Evolutionary conservation across 2,113 vertebrate species (phyloP).

Genomic region (Paracanthobrama guichenoti): DNA sequence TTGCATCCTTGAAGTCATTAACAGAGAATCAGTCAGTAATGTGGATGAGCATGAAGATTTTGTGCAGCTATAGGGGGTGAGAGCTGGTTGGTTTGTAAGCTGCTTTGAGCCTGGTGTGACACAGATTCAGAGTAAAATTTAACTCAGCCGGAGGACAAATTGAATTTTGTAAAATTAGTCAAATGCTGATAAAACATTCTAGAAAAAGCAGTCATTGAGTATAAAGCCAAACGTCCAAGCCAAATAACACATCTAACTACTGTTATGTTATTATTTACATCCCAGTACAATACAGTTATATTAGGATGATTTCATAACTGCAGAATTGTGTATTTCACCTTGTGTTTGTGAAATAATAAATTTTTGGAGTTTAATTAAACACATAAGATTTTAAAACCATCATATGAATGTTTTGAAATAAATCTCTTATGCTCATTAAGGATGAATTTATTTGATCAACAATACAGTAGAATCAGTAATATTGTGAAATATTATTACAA

Average conservation of each 20-base stretch:
- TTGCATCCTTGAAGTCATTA: background rate
- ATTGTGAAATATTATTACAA: background rate
- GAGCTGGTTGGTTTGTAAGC: constrained; percentile 1
- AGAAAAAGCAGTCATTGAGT: background rate
- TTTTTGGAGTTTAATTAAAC: background rate
- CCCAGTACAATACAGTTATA: background rate
- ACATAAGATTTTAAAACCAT: background rate
- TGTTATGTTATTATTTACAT: background rate
- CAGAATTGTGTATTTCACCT: no score
- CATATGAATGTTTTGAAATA: no score
- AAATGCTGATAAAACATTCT: background rate
- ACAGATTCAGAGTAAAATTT: constrained; percentile 6
- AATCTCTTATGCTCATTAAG: background rate
- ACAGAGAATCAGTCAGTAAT: background rate
- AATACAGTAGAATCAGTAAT: background rate
- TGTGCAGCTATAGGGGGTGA: background rate
- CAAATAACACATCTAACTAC: background rate
- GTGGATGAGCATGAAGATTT: constrained; percentile 4
- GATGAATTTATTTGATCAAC: background rate
- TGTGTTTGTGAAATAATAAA: background rate
- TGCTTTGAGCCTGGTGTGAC: constrained; percentile 22
- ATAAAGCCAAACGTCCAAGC: background rate
- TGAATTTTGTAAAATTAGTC: background rate
- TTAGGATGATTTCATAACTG: background rate
- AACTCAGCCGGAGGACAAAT: background rate